A percentile compares a stretch with the other conserved stretches of the same genome.
These are phyloP conservation scores for Bruchidius siliquastri DNA, from an alignment of 2,888 invertebrate species.

Conservation along the genomic window DNA sequence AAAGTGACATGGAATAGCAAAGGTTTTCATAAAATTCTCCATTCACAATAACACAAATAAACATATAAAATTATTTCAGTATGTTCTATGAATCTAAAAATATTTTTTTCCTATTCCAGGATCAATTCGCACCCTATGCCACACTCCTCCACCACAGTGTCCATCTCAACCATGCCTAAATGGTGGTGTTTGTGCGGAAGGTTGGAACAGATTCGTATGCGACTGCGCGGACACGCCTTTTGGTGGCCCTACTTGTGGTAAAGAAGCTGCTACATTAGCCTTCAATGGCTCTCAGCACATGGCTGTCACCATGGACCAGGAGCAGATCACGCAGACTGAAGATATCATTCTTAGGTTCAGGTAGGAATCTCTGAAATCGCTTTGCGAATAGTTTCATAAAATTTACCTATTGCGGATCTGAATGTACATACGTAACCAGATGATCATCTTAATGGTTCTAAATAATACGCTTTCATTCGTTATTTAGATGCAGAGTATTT, in stretches of 20 bases:
- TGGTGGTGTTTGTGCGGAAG: slow-evolving; percentile 82
- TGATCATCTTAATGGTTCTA: too few species aligned
- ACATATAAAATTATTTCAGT: too few species aligned
- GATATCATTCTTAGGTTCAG: slow-evolving; percentile 82
- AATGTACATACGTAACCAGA: too few species aligned
- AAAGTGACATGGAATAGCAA: too few species aligned
- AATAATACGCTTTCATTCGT: too few species aligned
- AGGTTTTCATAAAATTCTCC: too few species aligned
- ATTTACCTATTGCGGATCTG: too few species aligned
- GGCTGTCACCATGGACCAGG: slow-evolving; percentile 43
- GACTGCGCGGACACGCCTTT: slow-evolving; percentile 87
- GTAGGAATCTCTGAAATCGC: too few species aligned
- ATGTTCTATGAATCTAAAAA: too few species aligned
- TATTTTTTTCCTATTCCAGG: slow-evolving; percentile 54
- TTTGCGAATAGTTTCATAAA: too few species aligned
- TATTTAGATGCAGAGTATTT: too few species aligned
- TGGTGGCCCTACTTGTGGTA: slow-evolving; percentile 85
- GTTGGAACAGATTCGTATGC: slow-evolving; percentile 93
- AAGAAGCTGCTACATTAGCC: slow-evolving; percentile 81
- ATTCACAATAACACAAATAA: too few species aligned
- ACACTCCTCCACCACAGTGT: slow-evolving; percentile 75
- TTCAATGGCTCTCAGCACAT: slow-evolving; percentile 89
- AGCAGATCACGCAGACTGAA: slow-evolving; percentile 71
- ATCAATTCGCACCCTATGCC: slow-evolving; percentile 84
- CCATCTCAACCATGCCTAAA: slow-evolving; percentile 85